phyloP scores from a whole-genome alignment of 1,140 invertebrate genomes.

The Apis cerana region DNA sequence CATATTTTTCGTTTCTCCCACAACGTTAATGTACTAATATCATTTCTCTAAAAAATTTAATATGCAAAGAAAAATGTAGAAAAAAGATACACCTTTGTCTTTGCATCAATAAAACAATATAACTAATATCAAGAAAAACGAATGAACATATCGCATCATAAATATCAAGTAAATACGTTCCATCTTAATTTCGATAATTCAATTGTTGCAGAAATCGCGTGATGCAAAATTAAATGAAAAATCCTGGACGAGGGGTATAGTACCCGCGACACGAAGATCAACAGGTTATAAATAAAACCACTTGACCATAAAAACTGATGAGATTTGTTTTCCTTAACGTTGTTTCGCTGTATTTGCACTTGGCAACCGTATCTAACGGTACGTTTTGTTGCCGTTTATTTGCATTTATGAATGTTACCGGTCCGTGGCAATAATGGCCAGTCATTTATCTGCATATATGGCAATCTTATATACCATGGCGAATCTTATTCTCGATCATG shows the following conservation, averaged over 20 bases:
- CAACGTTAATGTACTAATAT: no score
- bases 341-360: not conserved
- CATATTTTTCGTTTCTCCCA: no score
- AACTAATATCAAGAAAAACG: no score
- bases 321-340: not conserved
- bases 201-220: not conserved
- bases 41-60: no score
- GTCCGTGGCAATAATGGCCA: constrained; percentile 6
- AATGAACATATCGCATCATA: no score
- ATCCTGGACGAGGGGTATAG: not conserved
- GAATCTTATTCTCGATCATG: constrained; percentile 31
- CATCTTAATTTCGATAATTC: not conserved
- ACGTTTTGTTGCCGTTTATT: not conserved
- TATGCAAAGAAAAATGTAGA: no score
- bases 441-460: constrained; percentile 25
- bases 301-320: not conserved
- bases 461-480: not conserved
- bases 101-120: no score
- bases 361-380: constrained; percentile 9
- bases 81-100: no score
- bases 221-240: not conserved
- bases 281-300: constrained; percentile 25
- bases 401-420: constrained; percentile 10
- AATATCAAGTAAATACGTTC: not conserved
- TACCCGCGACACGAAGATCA: not conserved